Evolutionary conservation across 1,140 invertebrate genomes (phyloP).

Genomic region (Drosophila simulans): DNA sequence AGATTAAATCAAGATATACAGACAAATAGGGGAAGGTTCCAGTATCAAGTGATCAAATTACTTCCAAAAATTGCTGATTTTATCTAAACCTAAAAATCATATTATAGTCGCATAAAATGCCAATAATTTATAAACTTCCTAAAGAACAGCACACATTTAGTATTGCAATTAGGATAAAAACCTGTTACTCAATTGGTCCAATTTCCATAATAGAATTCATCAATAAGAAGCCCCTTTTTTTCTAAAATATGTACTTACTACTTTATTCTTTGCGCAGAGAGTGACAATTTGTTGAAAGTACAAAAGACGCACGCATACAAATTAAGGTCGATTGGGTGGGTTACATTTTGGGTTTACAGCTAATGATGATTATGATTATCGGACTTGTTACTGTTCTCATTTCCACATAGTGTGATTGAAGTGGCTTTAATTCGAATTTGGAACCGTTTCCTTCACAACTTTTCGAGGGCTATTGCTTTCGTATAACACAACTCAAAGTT

Average conservation of each 20-base stretch:
- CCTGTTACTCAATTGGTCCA: too few relatives aligned
- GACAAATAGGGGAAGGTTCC: too few relatives aligned
- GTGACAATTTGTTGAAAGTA: conserved; percentile 37
- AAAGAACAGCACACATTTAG: too few relatives aligned
- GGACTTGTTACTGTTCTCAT: conserved; percentile 27
- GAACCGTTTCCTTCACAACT: conserved; percentile 13
- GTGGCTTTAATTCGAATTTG: conserved; percentile 8
- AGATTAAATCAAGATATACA: too few relatives aligned
- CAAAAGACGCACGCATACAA: conserved; percentile 42
- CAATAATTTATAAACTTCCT: too few relatives aligned
- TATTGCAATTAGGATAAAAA: too few relatives aligned
- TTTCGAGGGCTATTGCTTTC: conserved; percentile 29
- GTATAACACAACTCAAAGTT: conserved; percentile 23
- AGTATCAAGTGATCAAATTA: too few relatives aligned
- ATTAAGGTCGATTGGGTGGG: conserved; percentile 50
- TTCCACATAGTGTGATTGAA: conserved; percentile 20
- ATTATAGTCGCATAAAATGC: too few relatives aligned
- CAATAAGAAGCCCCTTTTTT: not conserved
- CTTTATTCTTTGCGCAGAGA: conserved; percentile 26
- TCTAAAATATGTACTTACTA: conserved; percentile 51
- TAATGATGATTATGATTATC: conserved; percentile 41
- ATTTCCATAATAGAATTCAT: too few relatives aligned
- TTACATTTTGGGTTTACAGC: conserved; percentile 33
- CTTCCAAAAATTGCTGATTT: too few relatives aligned
- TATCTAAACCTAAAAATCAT: too few relatives aligned